A percentile compares a stretch with the other conserved stretches of the same genome.
Conservation (phyloP, 2,113 vertebrate species). For the Rhizomys pruinosus region DNA sequence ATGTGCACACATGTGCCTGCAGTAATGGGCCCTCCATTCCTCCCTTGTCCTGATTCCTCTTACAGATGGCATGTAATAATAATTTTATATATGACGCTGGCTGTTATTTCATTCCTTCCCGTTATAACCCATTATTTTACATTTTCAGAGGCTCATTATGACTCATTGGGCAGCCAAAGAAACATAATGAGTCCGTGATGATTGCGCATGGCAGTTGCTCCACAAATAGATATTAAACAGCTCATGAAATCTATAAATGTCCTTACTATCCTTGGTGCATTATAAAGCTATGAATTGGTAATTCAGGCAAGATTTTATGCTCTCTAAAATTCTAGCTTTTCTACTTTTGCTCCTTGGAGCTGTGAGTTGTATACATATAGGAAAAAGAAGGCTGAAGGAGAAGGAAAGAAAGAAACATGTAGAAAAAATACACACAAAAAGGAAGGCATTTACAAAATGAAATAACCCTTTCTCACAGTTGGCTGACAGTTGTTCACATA, state of each 20-base stretch:
- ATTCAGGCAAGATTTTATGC: constrained; percentile 79
- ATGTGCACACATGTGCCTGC: neutral
- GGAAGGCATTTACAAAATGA: neutral
- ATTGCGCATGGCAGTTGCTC: constrained; percentile 78
- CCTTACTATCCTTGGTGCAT: constrained; percentile 78
- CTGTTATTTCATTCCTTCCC: constrained; percentile 81
- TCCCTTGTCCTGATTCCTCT: constrained; percentile 61
- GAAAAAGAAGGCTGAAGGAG: constrained; percentile 37
- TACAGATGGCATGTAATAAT: constrained; percentile 69
- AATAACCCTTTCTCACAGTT: neutral
- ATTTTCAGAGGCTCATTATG: constrained; percentile 83
- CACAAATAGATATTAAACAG: constrained; percentile 84
- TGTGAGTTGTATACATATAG: constrained; percentile 47
- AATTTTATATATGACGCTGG: constrained; percentile 78
- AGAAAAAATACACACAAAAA: neutral
- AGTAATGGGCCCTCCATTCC: constrained; percentile 28
- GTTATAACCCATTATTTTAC: constrained; percentile 84
- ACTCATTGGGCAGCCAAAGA: constrained; percentile 84
- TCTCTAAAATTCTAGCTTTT: constrained; percentile 72
- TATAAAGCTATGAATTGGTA: constrained; percentile 82
- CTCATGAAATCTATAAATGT: constrained; percentile 83
- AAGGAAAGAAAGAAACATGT: neutral
- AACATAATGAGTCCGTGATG: constrained; percentile 79
- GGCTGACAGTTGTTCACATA: neutral
- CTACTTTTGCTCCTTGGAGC: constrained; percentile 65